Conservation (phyloP, 30 jellyfish, hydroid and myxozoan genomes). For the Pseudorhiza aurosa region DNA sequence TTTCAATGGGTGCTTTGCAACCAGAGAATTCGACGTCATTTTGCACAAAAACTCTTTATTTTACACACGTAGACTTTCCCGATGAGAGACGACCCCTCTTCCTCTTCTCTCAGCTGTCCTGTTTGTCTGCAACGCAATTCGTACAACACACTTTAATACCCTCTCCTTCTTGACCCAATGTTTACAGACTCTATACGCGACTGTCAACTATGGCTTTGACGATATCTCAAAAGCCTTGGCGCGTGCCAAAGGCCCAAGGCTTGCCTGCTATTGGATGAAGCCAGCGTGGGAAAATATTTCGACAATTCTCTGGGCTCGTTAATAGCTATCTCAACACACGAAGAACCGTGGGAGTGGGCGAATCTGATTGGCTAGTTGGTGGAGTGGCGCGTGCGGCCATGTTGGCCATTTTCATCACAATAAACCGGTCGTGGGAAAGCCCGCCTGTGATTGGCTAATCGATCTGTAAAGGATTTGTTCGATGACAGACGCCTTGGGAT, state of each 20-base stretch:
- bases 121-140: neutral
- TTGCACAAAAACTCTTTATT: neutral
- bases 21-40: slow-evolving; percentile 33
- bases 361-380: slow-evolving; percentile 65
- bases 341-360: slow-evolving; percentile 89
- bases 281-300: slow-evolving; percentile 77
- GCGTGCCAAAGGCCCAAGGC: slow-evolving; percentile 65
- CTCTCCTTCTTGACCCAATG: slow-evolving; percentile 25
- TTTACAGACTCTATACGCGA: slow-evolving; percentile 5
- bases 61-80: neutral
- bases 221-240: slow-evolving; percentile 57
- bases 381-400: slow-evolving; percentile 90
- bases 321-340: slow-evolving; percentile 68
- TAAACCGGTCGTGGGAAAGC: slow-evolving; percentile 81
- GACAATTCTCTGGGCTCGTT: slow-evolving; percentile 63
- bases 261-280: slow-evolving; percentile 38
- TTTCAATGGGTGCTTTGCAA: slow-evolving; percentile 80
- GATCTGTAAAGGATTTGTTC: slow-evolving; percentile 57
- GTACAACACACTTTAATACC: slow-evolving; percentile 11
- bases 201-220: slow-evolving; percentile 16
- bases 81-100: neutral
- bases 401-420: slow-evolving; percentile 66
- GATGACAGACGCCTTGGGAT: slow-evolving; percentile 76
- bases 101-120: neutral
- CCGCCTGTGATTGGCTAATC: slow-evolving; percentile 76